Base-by-base conservation (phyloP, 2,113 vertebrate species). In the Seriola rivoliana region DNA sequence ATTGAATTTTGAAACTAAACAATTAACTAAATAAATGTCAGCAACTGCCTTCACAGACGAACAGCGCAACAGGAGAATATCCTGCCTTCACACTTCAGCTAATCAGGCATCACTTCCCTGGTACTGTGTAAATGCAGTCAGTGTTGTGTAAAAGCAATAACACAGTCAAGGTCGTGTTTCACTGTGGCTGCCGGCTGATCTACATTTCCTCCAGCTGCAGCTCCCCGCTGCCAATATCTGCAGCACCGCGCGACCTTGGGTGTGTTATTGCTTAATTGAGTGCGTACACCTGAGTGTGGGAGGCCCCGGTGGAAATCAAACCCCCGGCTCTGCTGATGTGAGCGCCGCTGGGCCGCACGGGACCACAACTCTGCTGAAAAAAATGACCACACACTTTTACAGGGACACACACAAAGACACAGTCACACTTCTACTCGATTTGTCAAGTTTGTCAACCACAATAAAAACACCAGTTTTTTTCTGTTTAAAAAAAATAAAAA, bases 121-220 rank as follows among this genome's bases (percentile, higher is more conserved):
- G 66, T 57, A 14, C 17, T 21, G 57, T 21, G 63, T 74, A 21
- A 78, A 38, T 0, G 76, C 0, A 57, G 52, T 54, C 73, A 36
- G 52, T 1, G 40, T 58, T 64, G 60, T 68, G 64, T 64, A 50
- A 66, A 57, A 63, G 65, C 80, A 71, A 42, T 21, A 58, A 73
- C 76, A 46, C 62, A 19, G 69, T 74, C 32, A 85, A 87, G 84
- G 88, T 90, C 60, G 23, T 36, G 80, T 70, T 72, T 62, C 36
- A 29, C 58, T n/a, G 52, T 29, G 21, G 52, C 76, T 60, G 44
- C 62, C 29, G 66, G 52, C 71, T 60, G 69, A 72, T 85, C 86
- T 86, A 40, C 85, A 80, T 83, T 71, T 83, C 78, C 80, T 87
- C 77, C 82, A 84, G 79, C 70, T 84, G 81, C 75, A 79, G 13